phyloP scores from a whole-genome alignment of 1,140 invertebrate species.

The Drosophila sechellia region DNA sequence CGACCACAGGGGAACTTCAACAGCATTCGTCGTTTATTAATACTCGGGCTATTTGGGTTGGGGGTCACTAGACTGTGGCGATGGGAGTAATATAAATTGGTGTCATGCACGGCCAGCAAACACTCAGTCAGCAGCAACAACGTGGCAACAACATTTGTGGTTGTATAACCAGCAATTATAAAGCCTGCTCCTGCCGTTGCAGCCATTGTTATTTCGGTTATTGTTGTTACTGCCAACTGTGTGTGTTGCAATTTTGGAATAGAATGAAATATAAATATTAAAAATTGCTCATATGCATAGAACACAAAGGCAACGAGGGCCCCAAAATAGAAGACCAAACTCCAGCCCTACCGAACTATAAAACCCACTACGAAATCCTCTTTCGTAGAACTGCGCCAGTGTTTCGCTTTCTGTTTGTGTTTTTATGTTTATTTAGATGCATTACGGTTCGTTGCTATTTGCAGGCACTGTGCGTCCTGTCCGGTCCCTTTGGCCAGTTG shows the following conservation, averaged over 20 bases:
- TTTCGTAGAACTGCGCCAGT: slow-evolving; percentile 40
- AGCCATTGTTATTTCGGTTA: slow-evolving; percentile 44
- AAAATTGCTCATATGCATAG: slow-evolving; percentile 56
- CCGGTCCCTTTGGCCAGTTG: slow-evolving; percentile 57
- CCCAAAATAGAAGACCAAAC: no score
- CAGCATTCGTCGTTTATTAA: slow-evolving; percentile 58
- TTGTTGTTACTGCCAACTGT: slow-evolving; percentile 41
- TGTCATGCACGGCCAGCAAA: slow-evolving; percentile 36
- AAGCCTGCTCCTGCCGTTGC: slow-evolving; percentile 37
- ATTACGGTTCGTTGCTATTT: slow-evolving; percentile 61
- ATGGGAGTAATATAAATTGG: slow-evolving; percentile 52
- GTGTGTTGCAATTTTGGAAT: slow-evolving; percentile 43
- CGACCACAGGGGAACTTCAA: slow-evolving; percentile 53
- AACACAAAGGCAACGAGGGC: slow-evolving; percentile 46
- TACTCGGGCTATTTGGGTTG: background rate
- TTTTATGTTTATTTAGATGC: slow-evolving; percentile 70
- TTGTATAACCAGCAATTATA: slow-evolving; percentile 72
- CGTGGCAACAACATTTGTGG: slow-evolving; percentile 56
- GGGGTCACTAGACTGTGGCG: slow-evolving; percentile 20
- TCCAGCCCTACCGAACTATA: slow-evolving; percentile 6
- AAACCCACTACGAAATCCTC: slow-evolving; percentile 43
- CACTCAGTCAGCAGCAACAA: slow-evolving; percentile 33
- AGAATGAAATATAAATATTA: slow-evolving; percentile 65
- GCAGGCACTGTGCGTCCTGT: slow-evolving; percentile 54
- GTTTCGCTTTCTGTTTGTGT: slow-evolving; percentile 13